Conservation (phyloP, 2,113 vertebrate genomes). For the Tragulus kanchil region DNA sequence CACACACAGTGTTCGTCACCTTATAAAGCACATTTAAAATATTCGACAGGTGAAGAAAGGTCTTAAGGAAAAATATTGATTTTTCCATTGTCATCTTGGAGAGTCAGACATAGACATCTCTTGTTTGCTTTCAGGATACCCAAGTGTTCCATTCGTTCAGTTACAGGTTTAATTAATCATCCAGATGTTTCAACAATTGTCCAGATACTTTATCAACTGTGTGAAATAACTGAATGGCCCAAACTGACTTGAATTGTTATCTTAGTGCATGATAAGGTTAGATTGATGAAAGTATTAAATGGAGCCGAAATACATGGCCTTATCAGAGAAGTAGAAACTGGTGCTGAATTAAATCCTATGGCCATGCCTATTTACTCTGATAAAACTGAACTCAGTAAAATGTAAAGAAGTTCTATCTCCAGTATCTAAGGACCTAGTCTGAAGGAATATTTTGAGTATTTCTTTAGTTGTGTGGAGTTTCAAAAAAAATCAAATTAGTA, state of each 20-base stretch:
- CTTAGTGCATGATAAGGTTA: neutral
- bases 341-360: neutral
- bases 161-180: slow-evolving; percentile 24
- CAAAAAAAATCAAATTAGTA: neutral
- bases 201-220: slow-evolving; percentile 13
- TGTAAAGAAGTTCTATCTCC: neutral
- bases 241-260: neutral
- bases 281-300: neutral
- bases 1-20: slow-evolving; percentile 22
- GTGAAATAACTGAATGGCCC: neutral
- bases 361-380: neutral
- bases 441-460: neutral
- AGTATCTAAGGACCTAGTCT: neutral
- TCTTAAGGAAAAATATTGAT: slow-evolving; percentile 33
- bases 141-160: neutral
- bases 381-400: slow-evolving; percentile 13
- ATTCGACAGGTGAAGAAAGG: neutral
- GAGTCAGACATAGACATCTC: neutral
- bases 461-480: neutral
- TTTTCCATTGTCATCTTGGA: slow-evolving; percentile 26
- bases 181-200: slow-evolving; percentile 34
- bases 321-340: neutral
- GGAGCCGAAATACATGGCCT: neutral
- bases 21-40: neutral
- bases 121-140: slow-evolving; percentile 1